These are phyloP conservation scores for Cirrhinus molitorella DNA, from an alignment of 2,797 vertebrate species.

Conservation along the genomic window DNA sequence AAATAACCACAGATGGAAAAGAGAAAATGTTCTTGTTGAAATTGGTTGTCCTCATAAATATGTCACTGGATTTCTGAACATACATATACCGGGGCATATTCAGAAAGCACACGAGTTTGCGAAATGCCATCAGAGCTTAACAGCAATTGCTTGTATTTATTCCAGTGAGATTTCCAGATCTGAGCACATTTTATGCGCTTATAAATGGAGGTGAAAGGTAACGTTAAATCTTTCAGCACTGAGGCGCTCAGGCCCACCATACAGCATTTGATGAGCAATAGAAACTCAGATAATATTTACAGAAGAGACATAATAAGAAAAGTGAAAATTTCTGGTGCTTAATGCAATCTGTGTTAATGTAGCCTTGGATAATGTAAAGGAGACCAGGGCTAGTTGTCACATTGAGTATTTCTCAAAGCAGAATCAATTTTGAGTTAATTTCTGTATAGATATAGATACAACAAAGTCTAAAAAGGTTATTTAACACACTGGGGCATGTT, in stretches of 20 bases:
- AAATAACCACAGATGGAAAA: conserved; percentile 1
- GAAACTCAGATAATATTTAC: background rate
- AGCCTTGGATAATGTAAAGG: no score
- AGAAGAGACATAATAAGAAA: background rate
- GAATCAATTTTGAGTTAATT: background rate
- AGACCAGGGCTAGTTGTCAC: background rate
- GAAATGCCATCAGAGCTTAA: conserved; percentile 41
- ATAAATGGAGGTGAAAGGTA: conserved; percentile 23
- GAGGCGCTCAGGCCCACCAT: background rate
- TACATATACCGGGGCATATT: conserved; percentile 15
- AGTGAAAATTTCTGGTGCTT: background rate
- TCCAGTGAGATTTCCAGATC: conserved; percentile 24
- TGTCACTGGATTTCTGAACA: conserved; percentile 34
- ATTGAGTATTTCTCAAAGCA: background rate
- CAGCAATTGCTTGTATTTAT: conserved; percentile 40
- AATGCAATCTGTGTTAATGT: background rate
- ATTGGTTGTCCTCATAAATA: conserved; percentile 55
- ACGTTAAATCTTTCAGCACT: conserved; percentile 41
- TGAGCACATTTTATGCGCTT: conserved; percentile 12
- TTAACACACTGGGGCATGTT: background rate
- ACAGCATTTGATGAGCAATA: background rate
- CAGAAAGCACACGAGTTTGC: background rate
- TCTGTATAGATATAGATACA: background rate
- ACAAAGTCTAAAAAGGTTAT: background rate
- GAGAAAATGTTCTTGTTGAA: conserved; percentile 18